Conservation (phyloP, 2,113 vertebrate species). For the Prinia subflava region DNA sequence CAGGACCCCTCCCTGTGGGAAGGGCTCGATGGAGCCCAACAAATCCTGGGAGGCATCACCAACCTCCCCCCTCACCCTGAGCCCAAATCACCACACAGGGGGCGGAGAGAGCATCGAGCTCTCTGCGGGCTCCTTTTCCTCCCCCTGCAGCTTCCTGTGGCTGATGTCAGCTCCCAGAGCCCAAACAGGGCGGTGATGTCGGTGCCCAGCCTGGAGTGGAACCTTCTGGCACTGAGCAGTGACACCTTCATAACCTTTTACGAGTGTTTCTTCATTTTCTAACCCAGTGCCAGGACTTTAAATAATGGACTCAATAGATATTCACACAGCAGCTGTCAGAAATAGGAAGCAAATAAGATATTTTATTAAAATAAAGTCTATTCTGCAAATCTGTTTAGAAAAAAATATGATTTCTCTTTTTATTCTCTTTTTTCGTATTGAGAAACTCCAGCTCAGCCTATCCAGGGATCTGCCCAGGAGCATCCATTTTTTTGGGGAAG, state of each 20-base stretch:
- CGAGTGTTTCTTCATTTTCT: not conserved
- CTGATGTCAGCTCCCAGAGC: not conserved
- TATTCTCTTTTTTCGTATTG: not conserved
- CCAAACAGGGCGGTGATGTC: fast-evolving
- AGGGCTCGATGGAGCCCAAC: not conserved
- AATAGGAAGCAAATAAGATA: not conserved
- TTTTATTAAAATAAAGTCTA: not conserved
- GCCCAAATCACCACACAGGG: fast-evolving
- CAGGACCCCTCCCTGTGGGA: not conserved
- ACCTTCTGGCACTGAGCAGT: not conserved
- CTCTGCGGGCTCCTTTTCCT: not conserved
- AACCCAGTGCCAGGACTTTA: not conserved
- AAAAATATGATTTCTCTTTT: not conserved
- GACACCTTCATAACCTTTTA: not conserved
- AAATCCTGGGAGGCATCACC: not conserved
- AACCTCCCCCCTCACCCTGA: fast-evolving
- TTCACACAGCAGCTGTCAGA: not conserved
- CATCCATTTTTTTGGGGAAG: not conserved
- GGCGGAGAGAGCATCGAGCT: not conserved
- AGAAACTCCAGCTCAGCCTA: not conserved
- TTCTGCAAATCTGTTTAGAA: not conserved
- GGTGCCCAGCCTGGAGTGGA: not conserved
- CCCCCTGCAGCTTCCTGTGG: not conserved
- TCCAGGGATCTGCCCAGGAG: not conserved
- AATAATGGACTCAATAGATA: not conserved